Percentiles rank a stretch among this genome's conserved stretches.
phyloP scores from a whole-genome alignment of 2,888 invertebrate genomes.

The Diploptera punctata region DNA sequence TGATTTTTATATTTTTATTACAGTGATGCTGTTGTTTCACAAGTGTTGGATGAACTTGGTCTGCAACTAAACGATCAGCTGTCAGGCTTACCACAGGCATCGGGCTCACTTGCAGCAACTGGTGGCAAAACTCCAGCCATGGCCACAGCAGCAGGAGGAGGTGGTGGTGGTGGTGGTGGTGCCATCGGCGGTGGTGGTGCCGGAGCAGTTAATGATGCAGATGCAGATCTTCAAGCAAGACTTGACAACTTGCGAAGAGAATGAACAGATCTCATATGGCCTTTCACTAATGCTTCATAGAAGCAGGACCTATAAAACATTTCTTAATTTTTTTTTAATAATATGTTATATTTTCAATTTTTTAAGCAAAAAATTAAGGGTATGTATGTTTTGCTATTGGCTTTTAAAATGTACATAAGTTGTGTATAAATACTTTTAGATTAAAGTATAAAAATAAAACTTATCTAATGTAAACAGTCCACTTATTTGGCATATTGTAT shows the following conservation, averaged over 20 bases:
- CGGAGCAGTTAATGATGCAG: conserved; percentile 74
- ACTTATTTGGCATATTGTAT: too few species aligned
- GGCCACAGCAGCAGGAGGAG: conserved; percentile 59
- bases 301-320: too few species aligned
- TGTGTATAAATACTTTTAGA: too few species aligned
- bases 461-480: too few species aligned
- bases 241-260: conserved; percentile 93
- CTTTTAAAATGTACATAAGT: too few species aligned
- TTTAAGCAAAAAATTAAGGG: too few species aligned
- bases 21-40: conserved; percentile 92
- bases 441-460: too few species aligned
- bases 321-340: too few species aligned
- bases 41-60: conserved; percentile 97
- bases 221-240: conserved; percentile 96
- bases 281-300: too few species aligned
- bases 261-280: conserved; percentile 57
- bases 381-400: too few species aligned
- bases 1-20: conserved; percentile 47
- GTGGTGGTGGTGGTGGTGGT: conserved; percentile 54
- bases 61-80: conserved; percentile 93
- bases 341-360: too few species aligned
- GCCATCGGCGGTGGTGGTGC: conserved; percentile 59
- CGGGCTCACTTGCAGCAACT: conserved; percentile 62
- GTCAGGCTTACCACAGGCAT: conserved; percentile 81
- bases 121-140: conserved; percentile 68